Percentiles rank a stretch among this genome's conserved stretches.
These are phyloP conservation scores for Crossaster papposus DNA, from an alignment of 53 echinoderm and acorn worm species.

Conservation along the genomic window DNA sequence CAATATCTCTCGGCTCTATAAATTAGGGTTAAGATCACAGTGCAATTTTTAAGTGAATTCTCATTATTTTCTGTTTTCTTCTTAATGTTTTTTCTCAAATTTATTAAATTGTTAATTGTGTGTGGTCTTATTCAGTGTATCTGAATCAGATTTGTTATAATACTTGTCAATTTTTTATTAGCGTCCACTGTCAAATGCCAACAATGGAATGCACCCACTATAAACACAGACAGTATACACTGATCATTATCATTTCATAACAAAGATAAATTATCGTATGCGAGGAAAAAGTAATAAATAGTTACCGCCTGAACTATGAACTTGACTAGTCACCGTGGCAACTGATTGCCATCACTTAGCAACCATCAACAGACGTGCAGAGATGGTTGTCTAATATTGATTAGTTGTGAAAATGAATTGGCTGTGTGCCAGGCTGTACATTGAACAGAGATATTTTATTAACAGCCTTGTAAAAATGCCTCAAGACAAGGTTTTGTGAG, in stretches of 20 bases:
- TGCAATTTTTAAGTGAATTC: no score
- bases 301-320: slow-evolving; percentile 8
- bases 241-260: neutral
- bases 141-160: neutral
- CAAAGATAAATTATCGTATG: neutral
- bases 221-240: neutral
- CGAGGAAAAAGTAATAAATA: neutral
- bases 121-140: neutral
- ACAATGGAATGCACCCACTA: neutral
- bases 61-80: no score
- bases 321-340: slow-evolving; percentile 42
- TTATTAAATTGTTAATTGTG: no score
- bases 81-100: no score
- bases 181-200: neutral
- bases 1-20: no score
- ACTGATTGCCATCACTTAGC: slow-evolving; percentile 28
- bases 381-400: neutral
- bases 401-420: slow-evolving; percentile 1
- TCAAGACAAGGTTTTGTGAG: no score
- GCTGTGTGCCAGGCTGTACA: no score
- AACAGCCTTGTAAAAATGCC: no score
- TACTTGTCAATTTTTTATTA: neutral
- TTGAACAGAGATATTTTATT: no score
- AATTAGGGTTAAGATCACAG: no score
- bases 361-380: slow-evolving; percentile 24